A percentile compares a stretch with the other conserved stretches of the same genome.
Evolutionary conservation across 2,113 vertebrate species (phyloP).

Genomic region (Phaethon lepturus): DNA sequence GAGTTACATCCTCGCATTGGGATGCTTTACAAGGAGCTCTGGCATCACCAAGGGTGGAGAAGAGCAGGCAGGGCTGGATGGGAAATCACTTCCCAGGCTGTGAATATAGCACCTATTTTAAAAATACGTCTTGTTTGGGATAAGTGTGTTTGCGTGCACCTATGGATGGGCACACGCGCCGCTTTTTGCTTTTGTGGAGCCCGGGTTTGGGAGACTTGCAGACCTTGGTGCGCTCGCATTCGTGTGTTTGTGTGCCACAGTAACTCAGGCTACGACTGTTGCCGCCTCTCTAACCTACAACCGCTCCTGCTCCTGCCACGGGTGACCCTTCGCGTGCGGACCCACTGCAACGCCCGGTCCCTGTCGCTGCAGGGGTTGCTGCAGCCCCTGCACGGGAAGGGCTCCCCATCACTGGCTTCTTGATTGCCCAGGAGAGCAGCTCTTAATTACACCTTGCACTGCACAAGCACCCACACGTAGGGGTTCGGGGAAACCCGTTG

Average conservation of each 20-base stretch:
- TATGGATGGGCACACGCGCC: accelerated
- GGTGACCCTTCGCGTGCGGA: not conserved
- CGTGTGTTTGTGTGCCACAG: not conserved
- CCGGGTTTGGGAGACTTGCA: accelerated
- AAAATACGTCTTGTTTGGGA: not conserved
- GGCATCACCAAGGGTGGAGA: not conserved
- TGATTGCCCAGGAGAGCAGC: not conserved
- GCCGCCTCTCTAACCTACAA: not conserved
- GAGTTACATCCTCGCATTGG: not conserved
- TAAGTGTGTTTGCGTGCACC: not conserved
- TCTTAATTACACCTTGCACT: not conserved
- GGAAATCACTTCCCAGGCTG: not conserved
- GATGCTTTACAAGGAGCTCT: not conserved
- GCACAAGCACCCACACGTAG: not conserved
- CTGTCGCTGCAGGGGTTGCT: not conserved
- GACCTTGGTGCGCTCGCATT: not conserved
- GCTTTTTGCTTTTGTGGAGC: not conserved
- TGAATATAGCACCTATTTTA: not conserved
- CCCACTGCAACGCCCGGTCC: not conserved
- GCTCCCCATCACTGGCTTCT: not conserved
- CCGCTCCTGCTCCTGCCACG: not conserved
- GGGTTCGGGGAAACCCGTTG: accelerated
- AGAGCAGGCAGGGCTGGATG: not conserved
- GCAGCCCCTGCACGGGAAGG: not conserved
- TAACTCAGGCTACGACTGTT: accelerated